Conservation (phyloP, 2,797 vertebrate genomes). For the Anisognathus igniventris region DNA sequence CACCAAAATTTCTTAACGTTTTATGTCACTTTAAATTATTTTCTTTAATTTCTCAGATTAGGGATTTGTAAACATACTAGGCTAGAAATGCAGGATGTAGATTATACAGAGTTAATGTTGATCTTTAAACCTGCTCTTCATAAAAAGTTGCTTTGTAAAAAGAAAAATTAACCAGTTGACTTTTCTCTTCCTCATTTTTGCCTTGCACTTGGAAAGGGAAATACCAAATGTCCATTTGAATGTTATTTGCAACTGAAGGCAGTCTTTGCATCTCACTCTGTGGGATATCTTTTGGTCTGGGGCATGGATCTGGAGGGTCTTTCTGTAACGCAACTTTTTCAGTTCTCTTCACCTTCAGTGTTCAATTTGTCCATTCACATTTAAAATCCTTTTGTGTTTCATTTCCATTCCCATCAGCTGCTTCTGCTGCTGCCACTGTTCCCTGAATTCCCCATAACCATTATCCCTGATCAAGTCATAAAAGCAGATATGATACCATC, state of each 20-base stretch:
- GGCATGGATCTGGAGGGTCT: background rate
- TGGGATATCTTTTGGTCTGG: background rate
- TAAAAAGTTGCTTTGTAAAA: background rate
- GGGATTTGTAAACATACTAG: background rate
- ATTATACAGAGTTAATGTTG: background rate
- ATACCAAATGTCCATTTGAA: background rate
- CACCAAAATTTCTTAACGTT: background rate
- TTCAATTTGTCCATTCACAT: background rate
- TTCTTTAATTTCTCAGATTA: background rate
- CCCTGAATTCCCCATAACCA: background rate
- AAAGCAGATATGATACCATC: slow-evolving; percentile 2
- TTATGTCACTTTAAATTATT: background rate
- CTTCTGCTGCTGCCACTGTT: background rate
- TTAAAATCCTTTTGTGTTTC: background rate
- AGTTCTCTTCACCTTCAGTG: background rate
- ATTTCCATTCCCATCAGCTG: background rate
- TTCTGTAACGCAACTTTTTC: background rate
- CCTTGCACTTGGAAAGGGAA: background rate
- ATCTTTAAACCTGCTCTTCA: background rate
- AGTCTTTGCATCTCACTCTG: background rate
- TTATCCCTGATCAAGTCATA: background rate
- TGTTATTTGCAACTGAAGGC: background rate
- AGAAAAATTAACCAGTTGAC: background rate
- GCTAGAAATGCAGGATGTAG: background rate
- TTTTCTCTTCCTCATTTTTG: background rate